Evolutionary conservation across 1,140 invertebrate species (phyloP).

Genomic region (Orussus abietinus): DNA sequence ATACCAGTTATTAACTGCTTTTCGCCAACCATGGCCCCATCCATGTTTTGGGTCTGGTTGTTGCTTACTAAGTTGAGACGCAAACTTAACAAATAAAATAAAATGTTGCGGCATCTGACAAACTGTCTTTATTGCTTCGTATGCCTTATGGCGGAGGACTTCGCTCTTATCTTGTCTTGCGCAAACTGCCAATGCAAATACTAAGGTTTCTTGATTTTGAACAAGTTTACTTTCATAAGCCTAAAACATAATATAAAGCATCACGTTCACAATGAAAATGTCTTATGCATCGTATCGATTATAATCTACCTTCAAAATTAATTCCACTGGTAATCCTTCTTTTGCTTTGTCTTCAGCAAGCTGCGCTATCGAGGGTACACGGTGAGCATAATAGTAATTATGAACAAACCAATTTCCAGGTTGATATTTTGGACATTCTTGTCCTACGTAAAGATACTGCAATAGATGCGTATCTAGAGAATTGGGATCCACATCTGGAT

Average conservation of each 20-base stretch:
- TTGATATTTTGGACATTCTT: conserved; percentile 55
- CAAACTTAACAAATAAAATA: conserved; percentile 60
- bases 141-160: conserved; percentile 49
- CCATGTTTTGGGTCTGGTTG: conserved; percentile 40
- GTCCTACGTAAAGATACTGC: conserved; percentile 56
- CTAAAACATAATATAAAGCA: conserved; percentile 32
- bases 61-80: conserved; percentile 51
- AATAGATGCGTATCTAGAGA: conserved; percentile 37
- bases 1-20: conserved; percentile 62
- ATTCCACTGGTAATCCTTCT: conserved; percentile 46
- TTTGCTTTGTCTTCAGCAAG: conserved; percentile 38
- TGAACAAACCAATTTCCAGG: conserved; percentile 56
- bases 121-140: conserved; percentile 52
- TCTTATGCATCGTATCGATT: not conserved
- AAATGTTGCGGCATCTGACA: conserved; percentile 58
- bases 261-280: conserved; percentile 4
- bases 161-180: conserved; percentile 44
- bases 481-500: conserved; percentile 17
- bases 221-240: conserved; percentile 53
- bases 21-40: conserved; percentile 63
- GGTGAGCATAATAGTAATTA: conserved; percentile 51
- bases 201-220: conserved; percentile 54
- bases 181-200: conserved; percentile 61
- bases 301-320: conserved; percentile 50
- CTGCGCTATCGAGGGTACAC: conserved; percentile 48